These are phyloP conservation scores for Ormyrus labotus DNA, from an alignment of 2,888 invertebrate genomes.

Conservation along the genomic window DNA sequence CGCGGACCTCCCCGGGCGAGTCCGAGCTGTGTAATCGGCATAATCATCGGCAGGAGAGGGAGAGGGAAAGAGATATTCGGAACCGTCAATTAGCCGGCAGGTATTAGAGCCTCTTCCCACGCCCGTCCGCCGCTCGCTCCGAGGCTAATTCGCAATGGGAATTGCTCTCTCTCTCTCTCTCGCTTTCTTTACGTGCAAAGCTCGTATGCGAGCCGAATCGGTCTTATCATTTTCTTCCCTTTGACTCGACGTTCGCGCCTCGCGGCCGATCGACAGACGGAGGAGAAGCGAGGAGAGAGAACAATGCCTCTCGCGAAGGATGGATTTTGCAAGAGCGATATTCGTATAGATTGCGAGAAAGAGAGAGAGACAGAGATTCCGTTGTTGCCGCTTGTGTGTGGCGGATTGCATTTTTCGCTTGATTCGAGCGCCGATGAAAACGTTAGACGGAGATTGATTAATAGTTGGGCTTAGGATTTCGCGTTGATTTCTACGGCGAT, in stretches of 20 bases:
- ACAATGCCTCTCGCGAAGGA: neutral
- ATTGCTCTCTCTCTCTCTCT: constrained; percentile 30
- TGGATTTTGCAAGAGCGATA: no score
- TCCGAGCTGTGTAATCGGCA: constrained; percentile 36
- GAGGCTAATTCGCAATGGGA: constrained; percentile 52
- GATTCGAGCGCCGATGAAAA: no score
- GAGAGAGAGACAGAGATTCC: neutral
- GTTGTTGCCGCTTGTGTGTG: neutral
- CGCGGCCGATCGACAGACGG: neutral
- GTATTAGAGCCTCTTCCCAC: constrained; percentile 59
- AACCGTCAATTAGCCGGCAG: constrained; percentile 54
- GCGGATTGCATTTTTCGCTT: no score
- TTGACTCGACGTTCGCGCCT: constrained; percentile 23
- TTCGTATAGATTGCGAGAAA: neutral
- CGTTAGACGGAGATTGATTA: neutral
- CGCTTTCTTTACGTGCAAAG: constrained; percentile 21
- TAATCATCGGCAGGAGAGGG: constrained; percentile 66
- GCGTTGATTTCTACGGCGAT: no score
- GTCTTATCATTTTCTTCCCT: constrained; percentile 36
- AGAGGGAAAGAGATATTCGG: constrained; percentile 19
- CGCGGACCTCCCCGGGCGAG: constrained; percentile 1
- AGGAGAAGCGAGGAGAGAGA: neutral
- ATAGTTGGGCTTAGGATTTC: neutral
- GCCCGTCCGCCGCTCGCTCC: constrained; percentile 52
- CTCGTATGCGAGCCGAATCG: constrained; percentile 45